Evolutionary conservation across 2,797 vertebrate species (phyloP), one percentile per base, ranked within the genome.

Genomic region (Sylvilagus floridanus): DNA sequence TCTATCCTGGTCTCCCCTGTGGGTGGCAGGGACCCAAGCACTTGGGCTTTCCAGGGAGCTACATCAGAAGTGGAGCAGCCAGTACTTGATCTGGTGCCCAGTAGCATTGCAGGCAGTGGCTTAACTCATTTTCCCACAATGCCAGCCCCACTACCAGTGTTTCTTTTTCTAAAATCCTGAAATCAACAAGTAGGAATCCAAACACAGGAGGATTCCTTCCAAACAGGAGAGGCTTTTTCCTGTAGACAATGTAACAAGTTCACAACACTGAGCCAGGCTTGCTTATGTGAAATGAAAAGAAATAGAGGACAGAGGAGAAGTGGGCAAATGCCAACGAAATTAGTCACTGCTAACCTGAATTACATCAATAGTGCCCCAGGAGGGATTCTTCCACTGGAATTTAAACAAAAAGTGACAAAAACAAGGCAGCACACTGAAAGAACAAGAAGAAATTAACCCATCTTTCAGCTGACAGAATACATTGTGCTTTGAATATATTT

Each of bases 381-480:
- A 90, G 78, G 24, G 65, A 77, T 76, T 77, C 78, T 66, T 73
- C 78, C 28, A 85, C 93, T 82, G 92, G 73, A 84, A 77, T 68
- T 88, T 50, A 87, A 84, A 88, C 37, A 68, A 81, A 95, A 89
- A 91, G 54, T 35, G 52, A 62, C 72, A 30, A 87, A 91, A 95
- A 87, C 68, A 91, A 50, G 52, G n/a, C 10, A 50, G 77, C 75
- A 17, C 50, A 47, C 42, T 66, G 66, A 84, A 88, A 88, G 60
- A 84, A 86, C 73, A 66, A 92, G 32, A 79, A 83, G 54, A 72
- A 35, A 84, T 87, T 75, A 76, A 86, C 75, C 83, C 69, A 87
- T 77, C 62, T 90, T 92, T 72, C 73, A 35, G 32, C 69, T 66
- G 68, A 77, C 78, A 79, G 88, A 93, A 93, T 63, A 69, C 1